phyloP scores from a whole-genome alignment of 2,113 vertebrate species.

The Columba janthina region DNA sequence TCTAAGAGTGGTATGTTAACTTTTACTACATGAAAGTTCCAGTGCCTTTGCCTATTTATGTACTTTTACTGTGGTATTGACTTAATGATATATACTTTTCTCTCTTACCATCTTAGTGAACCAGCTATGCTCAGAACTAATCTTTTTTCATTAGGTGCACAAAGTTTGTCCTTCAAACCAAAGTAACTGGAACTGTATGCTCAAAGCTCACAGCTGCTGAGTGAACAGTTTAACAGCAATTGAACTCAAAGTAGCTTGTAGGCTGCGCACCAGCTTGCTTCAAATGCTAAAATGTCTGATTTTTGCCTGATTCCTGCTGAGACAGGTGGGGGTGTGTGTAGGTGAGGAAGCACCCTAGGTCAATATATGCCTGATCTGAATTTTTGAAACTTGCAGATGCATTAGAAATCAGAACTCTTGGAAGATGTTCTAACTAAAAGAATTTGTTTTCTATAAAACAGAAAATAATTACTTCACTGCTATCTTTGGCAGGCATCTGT shows the following conservation, averaged over 20 bases:
- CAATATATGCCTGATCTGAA: neutral
- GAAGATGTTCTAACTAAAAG: neutral
- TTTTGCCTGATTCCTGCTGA: neutral
- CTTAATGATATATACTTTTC: neutral
- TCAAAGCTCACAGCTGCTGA: neutral
- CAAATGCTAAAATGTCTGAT: accelerated
- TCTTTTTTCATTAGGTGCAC: neutral
- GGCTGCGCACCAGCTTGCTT: neutral
- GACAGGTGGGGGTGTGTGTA: neutral
- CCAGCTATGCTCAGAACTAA: neutral
- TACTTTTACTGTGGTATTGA: neutral
- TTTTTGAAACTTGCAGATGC: neutral
- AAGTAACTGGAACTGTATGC: neutral
- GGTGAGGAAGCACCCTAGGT: neutral
- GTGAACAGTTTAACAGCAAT: neutral
- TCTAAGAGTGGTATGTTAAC: neutral
- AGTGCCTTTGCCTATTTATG: neutral
- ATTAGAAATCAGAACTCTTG: neutral
- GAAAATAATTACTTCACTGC: neutral
- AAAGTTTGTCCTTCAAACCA: neutral
- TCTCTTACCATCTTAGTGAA: neutral
- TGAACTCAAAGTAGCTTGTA: neutral
- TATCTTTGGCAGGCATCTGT: neutral
- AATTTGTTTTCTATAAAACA: neutral
- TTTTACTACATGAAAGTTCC: neutral